Conservation (phyloP, 2,113 vertebrate genomes). For the Aythya baeri region DNA sequence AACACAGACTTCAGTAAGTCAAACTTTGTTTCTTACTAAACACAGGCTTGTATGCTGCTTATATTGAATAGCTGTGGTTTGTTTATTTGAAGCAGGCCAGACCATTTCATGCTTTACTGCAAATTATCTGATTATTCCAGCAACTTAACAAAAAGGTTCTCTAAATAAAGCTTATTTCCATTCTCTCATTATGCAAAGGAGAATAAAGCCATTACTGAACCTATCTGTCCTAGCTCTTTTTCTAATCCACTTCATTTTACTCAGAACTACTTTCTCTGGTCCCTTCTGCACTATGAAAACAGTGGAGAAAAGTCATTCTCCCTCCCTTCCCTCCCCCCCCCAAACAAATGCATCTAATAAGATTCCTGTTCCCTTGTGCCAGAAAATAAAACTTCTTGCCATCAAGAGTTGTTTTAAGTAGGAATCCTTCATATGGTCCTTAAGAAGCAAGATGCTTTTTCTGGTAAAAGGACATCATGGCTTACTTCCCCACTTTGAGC, state of each 20-base stretch:
- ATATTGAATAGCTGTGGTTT: background rate
- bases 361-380: background rate
- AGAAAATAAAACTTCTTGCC: background rate
- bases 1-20: background rate
- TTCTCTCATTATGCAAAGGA: slow-evolving; percentile 24
- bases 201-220: slow-evolving; percentile 10
- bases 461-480: background rate
- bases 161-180: slow-evolving; percentile 20
- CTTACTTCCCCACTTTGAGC: background rate
- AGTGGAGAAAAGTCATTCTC: background rate
- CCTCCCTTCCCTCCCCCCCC: background rate
- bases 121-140: slow-evolving; percentile 29
- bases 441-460: background rate
- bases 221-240: background rate
- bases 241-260: background rate
- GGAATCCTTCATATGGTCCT: background rate
- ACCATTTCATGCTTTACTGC: slow-evolving; percentile 6
- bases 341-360: background rate
- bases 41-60: background rate
- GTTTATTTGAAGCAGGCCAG: background rate
- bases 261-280: background rate
- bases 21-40: background rate
- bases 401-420: background rate
- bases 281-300: background rate
- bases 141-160: background rate